A percentile compares a stretch with the other conserved stretches of the same genome.
Conservation (phyloP, 2,113 vertebrate species). For the Todiramphus chloris region DNA sequence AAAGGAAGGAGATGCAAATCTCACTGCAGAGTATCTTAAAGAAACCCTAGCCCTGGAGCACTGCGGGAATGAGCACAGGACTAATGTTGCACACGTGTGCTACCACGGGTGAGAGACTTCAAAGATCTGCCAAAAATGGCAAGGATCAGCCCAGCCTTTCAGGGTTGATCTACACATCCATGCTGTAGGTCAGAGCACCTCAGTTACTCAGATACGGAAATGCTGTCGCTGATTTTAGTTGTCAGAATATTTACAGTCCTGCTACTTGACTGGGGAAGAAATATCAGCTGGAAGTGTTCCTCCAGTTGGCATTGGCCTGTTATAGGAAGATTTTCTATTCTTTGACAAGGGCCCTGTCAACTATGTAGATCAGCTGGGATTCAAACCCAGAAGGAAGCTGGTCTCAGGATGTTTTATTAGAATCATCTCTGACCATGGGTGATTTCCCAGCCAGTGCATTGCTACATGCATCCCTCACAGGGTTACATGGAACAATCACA, state of each 20-base stretch:
- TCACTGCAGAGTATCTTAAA: neutral
- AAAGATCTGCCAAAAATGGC: neutral
- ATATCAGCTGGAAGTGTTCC: neutral
- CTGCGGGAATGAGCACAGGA: neutral
- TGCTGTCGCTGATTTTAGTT: neutral
- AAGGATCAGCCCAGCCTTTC: neutral
- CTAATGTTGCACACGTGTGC: fast-evolving
- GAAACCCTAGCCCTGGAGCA: neutral
- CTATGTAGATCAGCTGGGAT: neutral
- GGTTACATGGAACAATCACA: neutral
- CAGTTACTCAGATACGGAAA: neutral
- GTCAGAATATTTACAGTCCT: neutral
- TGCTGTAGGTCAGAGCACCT: neutral
- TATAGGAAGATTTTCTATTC: neutral
- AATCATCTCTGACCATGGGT: neutral
- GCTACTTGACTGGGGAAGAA: neutral
- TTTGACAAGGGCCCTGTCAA: neutral
- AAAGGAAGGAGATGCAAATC: neutral
- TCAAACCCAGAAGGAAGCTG: neutral
- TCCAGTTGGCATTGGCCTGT: neutral
- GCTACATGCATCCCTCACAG: neutral
- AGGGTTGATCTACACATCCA: neutral
- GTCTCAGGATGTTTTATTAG: neutral
- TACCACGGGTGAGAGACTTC: neutral
- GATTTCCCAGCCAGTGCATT: neutral